A percentile compares a stretch with the other conserved stretches of the same genome.
Conservation (phyloP, 2,113 vertebrate genomes). For the Channa argus region DNA sequence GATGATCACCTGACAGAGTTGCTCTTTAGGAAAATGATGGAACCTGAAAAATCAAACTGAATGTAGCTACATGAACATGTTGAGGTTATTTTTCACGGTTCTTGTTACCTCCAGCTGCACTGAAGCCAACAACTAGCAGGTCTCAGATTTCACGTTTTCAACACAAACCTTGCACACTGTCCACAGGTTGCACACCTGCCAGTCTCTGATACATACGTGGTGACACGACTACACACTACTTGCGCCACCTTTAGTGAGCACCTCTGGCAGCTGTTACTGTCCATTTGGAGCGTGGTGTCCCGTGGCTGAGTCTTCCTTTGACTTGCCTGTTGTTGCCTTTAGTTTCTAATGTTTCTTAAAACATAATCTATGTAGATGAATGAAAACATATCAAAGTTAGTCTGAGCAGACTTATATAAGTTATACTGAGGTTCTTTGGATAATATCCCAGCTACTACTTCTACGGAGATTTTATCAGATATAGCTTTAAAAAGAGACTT, state of each 20-base stretch:
- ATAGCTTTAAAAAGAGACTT: conserved; percentile 79
- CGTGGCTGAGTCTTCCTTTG: conserved; percentile 67
- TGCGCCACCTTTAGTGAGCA: no score
- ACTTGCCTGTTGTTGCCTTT: conserved; percentile 85
- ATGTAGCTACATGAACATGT: no score
- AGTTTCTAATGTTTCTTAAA: conserved; percentile 76
- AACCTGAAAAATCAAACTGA: no score
- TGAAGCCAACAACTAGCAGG: no score
- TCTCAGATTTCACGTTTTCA: no score
- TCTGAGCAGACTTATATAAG: conserved; percentile 72
- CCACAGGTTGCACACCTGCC: background rate
- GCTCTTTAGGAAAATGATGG: no score
- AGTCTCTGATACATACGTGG: background rate
- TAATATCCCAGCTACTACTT: conserved; percentile 56
- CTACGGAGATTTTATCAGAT: conserved; percentile 74
- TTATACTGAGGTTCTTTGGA: conserved; percentile 71
- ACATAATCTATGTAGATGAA: conserved; percentile 46
- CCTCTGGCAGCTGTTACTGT: conserved; percentile 5
- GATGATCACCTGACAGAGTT: no score
- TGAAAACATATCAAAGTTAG: conserved; percentile 79
- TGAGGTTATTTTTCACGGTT: no score
- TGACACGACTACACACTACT: no score
- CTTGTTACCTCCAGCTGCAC: no score
- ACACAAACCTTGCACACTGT: background rate
- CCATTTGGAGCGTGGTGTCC: conserved; percentile 20